Conservation (phyloP, 2,888 invertebrate species). For the Colletes collaris region DNA sequence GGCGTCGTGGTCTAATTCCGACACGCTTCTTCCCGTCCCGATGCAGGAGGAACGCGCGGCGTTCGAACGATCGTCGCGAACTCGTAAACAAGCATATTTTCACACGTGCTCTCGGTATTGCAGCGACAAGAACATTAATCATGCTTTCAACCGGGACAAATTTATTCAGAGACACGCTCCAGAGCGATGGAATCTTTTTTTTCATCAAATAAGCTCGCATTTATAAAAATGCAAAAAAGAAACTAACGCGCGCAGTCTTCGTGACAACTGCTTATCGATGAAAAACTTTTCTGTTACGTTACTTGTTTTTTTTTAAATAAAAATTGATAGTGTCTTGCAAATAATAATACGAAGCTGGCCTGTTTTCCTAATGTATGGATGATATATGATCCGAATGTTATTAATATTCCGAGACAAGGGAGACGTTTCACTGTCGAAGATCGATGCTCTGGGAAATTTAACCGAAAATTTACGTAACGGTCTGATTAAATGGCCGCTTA, state of each 20-base stretch:
- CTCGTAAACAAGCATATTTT: slow-evolving; percentile 14
- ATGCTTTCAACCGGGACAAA: not conserved
- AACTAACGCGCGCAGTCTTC: too few relatives aligned
- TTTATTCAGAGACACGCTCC: not conserved
- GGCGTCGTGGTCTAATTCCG: slow-evolving; percentile 67
- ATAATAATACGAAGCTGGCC: too few relatives aligned
- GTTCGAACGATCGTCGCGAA: slow-evolving; percentile 1
- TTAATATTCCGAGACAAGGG: slow-evolving; percentile 43
- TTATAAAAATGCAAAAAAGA: too few relatives aligned
- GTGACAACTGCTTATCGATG: too few relatives aligned
- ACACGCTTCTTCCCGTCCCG: slow-evolving; percentile 56
- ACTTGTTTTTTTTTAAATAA: too few relatives aligned
- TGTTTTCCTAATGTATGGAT: too few relatives aligned
- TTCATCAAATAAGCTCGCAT: too few relatives aligned
- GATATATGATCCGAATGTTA: not conserved
- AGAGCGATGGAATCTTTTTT: too few relatives aligned
- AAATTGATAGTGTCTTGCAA: too few relatives aligned
- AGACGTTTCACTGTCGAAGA: slow-evolving; percentile 25
- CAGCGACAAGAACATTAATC: slow-evolving; percentile 4
- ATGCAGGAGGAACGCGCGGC: slow-evolving; percentile 21
- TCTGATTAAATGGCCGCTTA: slow-evolving; percentile 60
- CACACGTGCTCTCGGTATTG: slow-evolving; percentile 11
- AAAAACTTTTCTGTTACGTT: too few relatives aligned
- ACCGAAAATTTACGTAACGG: slow-evolving; percentile 47
- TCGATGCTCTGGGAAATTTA: slow-evolving; percentile 51